Evolutionary conservation across 92 coral and sea anemone species (phyloP).

Genomic region (Scolanthus callimorphus): DNA sequence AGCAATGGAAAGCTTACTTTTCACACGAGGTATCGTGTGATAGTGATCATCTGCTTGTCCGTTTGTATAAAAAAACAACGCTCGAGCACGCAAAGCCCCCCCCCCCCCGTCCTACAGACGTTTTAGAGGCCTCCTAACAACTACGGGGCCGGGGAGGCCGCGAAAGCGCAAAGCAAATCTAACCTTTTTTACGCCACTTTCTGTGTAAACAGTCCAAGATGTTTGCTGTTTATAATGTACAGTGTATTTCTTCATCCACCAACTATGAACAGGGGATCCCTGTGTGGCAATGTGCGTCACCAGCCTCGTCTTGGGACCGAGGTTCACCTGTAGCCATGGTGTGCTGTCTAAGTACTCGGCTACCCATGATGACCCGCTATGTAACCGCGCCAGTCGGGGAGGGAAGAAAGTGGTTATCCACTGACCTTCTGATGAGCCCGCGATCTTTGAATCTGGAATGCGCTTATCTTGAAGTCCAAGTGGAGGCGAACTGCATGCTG

Average conservation of each 20-base stretch:
- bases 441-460: slow-evolving; percentile 31
- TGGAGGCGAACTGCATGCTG: slow-evolving; percentile 65
- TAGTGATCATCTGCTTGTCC: too few relatives aligned
- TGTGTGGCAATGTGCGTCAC: slow-evolving; percentile 67
- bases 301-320: slow-evolving; percentile 44
- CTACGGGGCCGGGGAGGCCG: too few relatives aligned
- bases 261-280: slow-evolving; percentile 44
- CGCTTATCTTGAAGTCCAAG: slow-evolving; percentile 59
- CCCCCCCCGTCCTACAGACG: too few relatives aligned
- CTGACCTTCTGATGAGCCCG: slow-evolving; percentile 63
- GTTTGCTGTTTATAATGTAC: slow-evolving; percentile 1
- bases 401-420: slow-evolving; percentile 34
- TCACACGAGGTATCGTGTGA: too few relatives aligned
- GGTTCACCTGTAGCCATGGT: slow-evolving; percentile 58
- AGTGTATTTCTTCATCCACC: slow-evolving; percentile 39
- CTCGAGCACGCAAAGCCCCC: too few relatives aligned
- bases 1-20: too few relatives aligned
- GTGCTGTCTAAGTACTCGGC: slow-evolving; percentile 19
- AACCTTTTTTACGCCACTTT: slow-evolving; percentile 2
- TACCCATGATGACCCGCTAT: slow-evolving; percentile 58
- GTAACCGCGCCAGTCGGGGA: slow-evolving; percentile 28
- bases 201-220: slow-evolving; percentile 2
- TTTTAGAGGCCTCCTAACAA: too few relatives aligned
- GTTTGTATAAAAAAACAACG: too few relatives aligned
- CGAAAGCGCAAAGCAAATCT: too few relatives aligned